Evolutionary conservation across 2,797 vertebrate species (phyloP), one percentile per base, ranked within the genome.

Genomic region (Saguinus oedipus): DNA sequence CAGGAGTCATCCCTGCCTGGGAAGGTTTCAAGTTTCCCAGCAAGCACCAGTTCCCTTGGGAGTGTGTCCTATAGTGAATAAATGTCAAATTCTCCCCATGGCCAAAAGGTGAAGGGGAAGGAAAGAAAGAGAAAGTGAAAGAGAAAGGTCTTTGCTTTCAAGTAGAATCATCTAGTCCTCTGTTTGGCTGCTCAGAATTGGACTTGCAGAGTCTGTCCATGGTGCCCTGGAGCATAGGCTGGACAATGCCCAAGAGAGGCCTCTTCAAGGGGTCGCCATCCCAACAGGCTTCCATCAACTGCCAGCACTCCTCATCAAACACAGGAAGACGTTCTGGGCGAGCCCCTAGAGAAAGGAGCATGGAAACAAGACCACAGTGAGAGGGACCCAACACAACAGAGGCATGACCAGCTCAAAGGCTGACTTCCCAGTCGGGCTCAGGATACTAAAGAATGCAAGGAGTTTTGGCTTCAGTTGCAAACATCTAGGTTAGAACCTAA

Each of bases 271-370:
- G 98, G 96, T 99, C 99, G 0, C 99, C 99, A 2, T 99, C 99
- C 99, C 99, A 99, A 93, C 99, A 99, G 12, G 99, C 99, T 98
- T 99, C 99, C 99, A 99, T 99, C 98, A 99, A 98, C 99, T 99
- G 99, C 99, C 99, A 99, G 98, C 99, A 99, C 30, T 99, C 99
- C 97, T 99, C 99, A 10, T 99, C 99, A 19, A 99, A 99, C 95
- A 97, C 96, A 0, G 99, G 64, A 13, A 99, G 97, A 2, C 99
- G 99, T 97, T 99, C 99, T 0, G 99, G 99, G 3, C 99, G 99
- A 11, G 99, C 99, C 92, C 99, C 99, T 99, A 22, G 91, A 61
- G 78, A 84, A 83, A 53, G 59, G 20, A 78, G 17, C 8, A 24
- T 5, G 75, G 7, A 76, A 44, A 50, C 24, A 27, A 93, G 88